Percentiles rank a stretch among this genome's conserved stretches.
These are phyloP conservation scores for Beroe forskalii DNA, from an alignment of 37 sponge, comb jelly and placozoan genomes.

Conservation along the genomic window DNA sequence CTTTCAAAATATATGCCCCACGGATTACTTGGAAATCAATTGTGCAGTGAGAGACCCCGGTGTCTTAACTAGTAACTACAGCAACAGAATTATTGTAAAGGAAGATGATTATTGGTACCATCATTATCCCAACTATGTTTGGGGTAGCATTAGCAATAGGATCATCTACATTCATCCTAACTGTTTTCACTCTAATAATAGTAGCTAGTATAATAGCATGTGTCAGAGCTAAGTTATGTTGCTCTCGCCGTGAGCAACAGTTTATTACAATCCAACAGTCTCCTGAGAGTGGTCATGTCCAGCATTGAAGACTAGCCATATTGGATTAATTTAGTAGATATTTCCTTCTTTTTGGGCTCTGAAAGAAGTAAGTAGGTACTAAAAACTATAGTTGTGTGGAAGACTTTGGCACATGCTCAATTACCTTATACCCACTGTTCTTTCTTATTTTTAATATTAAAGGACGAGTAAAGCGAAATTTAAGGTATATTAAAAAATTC, in stretches of 20 bases:
- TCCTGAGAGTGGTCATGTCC: no score
- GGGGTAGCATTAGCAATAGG: neutral
- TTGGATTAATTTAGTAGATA: no score
- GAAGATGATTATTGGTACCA: neutral
- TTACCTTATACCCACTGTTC: no score
- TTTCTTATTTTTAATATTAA: no score
- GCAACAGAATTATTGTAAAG: neutral
- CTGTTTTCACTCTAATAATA: neutral
- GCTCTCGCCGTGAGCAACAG: neutral
- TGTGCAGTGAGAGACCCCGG: neutral
- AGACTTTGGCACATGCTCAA: no score
- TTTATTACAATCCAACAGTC: neutral
- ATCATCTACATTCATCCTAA: neutral
- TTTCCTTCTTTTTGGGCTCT: no score
- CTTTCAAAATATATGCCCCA: neutral
- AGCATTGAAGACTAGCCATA: no score
- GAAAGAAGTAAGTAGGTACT: no score
- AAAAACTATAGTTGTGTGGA: no score
- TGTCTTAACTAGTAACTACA: neutral
- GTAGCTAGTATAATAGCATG: neutral
- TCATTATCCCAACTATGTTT: neutral
- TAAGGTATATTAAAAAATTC: no score
- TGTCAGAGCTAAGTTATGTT: neutral
- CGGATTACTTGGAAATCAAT: neutral
- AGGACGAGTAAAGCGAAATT: no score